Evolutionary conservation across 92 coral and sea anemone genomes (phyloP).

Genomic region (Anthopleura xanthogrammica): DNA sequence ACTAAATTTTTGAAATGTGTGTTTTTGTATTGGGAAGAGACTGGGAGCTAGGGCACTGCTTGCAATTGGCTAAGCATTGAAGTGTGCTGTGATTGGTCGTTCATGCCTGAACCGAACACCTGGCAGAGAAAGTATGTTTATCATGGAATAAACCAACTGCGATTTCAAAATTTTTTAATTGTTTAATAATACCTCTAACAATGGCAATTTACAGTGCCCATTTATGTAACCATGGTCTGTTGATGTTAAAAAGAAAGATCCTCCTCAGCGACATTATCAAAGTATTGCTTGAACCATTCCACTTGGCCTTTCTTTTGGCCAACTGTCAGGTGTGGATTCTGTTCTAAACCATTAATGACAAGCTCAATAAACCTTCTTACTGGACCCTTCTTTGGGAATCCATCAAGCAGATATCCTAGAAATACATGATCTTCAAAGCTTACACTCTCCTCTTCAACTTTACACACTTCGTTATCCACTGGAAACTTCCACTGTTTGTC

Average conservation of each 20-base stretch:
- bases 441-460: conserved; percentile 68
- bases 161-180: too few species aligned
- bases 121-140: too few species aligned
- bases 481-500: conserved; percentile 91
- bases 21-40: too few species aligned
- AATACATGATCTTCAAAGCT: conserved; percentile 97
- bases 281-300: conserved; percentile 87
- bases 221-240: background rate
- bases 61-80: too few species aligned
- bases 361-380: conserved; percentile 95
- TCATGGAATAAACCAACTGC: too few species aligned
- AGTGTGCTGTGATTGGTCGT: too few species aligned
- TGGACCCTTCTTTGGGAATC: conserved; percentile 86
- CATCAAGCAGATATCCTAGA: conserved; percentile 76
- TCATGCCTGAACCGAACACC: too few species aligned
- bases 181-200: too few species aligned
- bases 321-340: conserved; percentile 85
- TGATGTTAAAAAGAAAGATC: conserved; percentile 56
- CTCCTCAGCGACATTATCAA: conserved; percentile 72
- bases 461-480: conserved; percentile 86
- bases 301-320: conserved; percentile 75
- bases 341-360: conserved; percentile 86
- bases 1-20: too few species aligned
- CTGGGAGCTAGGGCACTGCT: too few species aligned
- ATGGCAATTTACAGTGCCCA: too few species aligned